These are phyloP conservation scores for Apis laboriosa DNA, from an alignment of 1,140 invertebrate species.

Conservation along the genomic window DNA sequence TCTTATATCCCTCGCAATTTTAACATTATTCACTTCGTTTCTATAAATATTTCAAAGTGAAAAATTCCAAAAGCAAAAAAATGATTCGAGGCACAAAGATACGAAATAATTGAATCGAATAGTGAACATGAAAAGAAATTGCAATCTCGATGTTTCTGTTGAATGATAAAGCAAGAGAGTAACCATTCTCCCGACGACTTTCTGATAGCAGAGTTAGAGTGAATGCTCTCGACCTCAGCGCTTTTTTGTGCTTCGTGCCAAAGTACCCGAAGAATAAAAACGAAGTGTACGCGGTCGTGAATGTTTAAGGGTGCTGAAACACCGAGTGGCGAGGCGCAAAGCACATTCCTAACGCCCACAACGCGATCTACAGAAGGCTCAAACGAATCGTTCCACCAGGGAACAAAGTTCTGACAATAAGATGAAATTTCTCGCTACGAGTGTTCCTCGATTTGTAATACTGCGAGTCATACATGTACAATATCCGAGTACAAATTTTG, in stretches of 20 bases:
- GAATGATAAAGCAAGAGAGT: background rate
- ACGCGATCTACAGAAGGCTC: background rate
- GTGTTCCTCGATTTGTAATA: background rate
- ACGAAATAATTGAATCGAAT: background rate
- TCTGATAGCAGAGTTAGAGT: slow-evolving; percentile 42
- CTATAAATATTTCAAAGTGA: background rate
- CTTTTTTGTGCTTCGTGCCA: slow-evolving; percentile 44
- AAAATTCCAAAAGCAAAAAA: background rate
- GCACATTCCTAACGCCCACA: slow-evolving; percentile 25
- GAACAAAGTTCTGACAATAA: slow-evolving; percentile 5
- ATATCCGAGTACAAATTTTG: background rate
- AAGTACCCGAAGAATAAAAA: slow-evolving; percentile 51
- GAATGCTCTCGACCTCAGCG: slow-evolving; percentile 45
- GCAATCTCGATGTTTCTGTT: background rate
- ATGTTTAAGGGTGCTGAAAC: slow-evolving; percentile 47
- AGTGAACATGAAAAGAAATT: background rate
- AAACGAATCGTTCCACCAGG: slow-evolving; percentile 7
- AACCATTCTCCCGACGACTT: slow-evolving; percentile 28
- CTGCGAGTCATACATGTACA: background rate
- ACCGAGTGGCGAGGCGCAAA: slow-evolving; percentile 16
- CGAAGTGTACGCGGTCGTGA: slow-evolving; percentile 41
- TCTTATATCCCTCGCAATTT: no score
- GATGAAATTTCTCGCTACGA: background rate
- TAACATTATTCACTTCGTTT: no score
- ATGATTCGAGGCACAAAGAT: no score